These are phyloP conservation scores for Podotricha telesiphe DNA, from an alignment of 2,888 invertebrate species.

Conservation along the genomic window DNA sequence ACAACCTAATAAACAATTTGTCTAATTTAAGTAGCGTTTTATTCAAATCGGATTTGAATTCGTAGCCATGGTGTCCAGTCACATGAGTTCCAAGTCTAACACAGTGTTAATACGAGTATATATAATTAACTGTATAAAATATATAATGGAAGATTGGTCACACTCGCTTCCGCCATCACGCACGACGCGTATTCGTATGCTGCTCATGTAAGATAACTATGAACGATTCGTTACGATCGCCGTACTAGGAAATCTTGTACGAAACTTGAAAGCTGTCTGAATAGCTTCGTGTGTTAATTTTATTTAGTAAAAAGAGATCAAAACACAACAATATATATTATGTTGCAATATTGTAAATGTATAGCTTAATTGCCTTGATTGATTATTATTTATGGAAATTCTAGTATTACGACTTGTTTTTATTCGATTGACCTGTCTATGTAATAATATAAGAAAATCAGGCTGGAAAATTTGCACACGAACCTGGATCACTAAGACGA, in stretches of 20 bases:
- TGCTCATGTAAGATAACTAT: slow-evolving; percentile 27
- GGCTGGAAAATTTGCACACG: too few species aligned
- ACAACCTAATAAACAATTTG: too few species aligned
- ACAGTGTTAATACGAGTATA: background rate
- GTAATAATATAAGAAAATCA: too few species aligned
- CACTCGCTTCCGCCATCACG: slow-evolving; percentile 24
- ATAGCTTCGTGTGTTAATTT: slow-evolving; percentile 10
- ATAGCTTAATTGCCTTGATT: background rate
- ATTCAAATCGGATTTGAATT: too few species aligned
- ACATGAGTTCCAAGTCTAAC: background rate
- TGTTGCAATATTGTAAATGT: background rate
- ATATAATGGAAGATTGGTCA: slow-evolving; percentile 25
- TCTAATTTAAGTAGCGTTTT: too few species aligned
- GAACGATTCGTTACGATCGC: slow-evolving; percentile 36
- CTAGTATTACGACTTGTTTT: background rate
- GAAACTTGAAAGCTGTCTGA: slow-evolving; percentile 20
- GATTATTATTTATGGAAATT: background rate
- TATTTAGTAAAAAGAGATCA: background rate
- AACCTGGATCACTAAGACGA: too few species aligned
- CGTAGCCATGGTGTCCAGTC: background rate
- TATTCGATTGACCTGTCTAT: too few species aligned
- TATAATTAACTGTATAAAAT: slow-evolving; percentile 22
- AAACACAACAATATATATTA: background rate
- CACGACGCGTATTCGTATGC: slow-evolving; percentile 24
- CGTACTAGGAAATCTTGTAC: slow-evolving; percentile 24